Evolutionary conservation across 2,113 vertebrate genomes (phyloP), one percentile per base, ranked within the genome.

Genomic region (Cacatua alba): DNA sequence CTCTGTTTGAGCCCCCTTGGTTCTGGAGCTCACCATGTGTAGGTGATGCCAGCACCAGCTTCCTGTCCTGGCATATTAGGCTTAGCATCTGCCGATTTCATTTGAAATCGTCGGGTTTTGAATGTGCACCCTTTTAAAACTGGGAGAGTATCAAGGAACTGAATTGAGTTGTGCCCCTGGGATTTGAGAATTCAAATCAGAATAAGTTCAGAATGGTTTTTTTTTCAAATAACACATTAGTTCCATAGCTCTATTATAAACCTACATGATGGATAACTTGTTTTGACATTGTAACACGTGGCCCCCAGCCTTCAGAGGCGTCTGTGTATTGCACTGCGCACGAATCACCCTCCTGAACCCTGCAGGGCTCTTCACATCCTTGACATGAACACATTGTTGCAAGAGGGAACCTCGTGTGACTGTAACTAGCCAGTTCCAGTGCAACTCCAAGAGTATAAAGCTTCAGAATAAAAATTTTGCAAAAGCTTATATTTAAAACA

Each of bases 181-280:
- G 91, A 96, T 82, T 48, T 77, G 81, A 95, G 88, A 80, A 59
- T 59, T 35, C 57, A 35, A 24, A 35, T 7, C 21, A 10, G 33
- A 59, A 35, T 59, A 33, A 82, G 78, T 88, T 94, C 72, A 77
- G 90, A 90, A 93, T 70, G 78, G 89, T 94, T 91, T 95, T 95
- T 95, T 92, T 96, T 94, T 95, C 80, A 78, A 95, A 71, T 75
- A 94, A 91, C 85, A 89, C 79, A 74, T 96, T 94, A 96, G 88
- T 96, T 86, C 72, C 76, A 91, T 18, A 20, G 91, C 86, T 96
- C 91, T 79, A 77, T 64, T 92, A 26, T 65, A 82, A 91, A 90
- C 92, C 82, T 89, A 94, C 93, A 89, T 51, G 55, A 80, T 6
- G 82, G 86, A 44, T 67, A 97, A 86, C 39, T 71, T 74, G 74